Conservation (phyloP, 2,888 invertebrate genomes). For the Drosophila cognata region DNA sequence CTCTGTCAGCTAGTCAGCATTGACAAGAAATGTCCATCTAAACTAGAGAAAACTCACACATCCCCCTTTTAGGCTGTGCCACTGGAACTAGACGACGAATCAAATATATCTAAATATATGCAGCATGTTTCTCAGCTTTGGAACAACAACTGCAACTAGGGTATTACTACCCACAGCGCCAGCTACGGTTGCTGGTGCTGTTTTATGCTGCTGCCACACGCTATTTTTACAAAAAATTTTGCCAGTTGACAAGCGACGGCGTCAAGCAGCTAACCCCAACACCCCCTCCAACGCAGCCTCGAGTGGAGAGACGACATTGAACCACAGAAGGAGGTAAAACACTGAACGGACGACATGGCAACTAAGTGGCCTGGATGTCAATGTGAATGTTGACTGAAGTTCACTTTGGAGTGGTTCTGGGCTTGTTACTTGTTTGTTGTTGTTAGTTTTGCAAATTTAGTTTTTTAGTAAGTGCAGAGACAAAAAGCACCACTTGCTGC, state of each 20-base stretch:
- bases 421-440: slow-evolving; percentile 48
- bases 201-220: slow-evolving; percentile 73
- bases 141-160: slow-evolving; percentile 36
- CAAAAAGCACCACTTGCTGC: slow-evolving; percentile 51
- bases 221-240: slow-evolving; percentile 78
- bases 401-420: slow-evolving; percentile 47
- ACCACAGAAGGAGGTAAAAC: slow-evolving; percentile 50
- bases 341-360: slow-evolving; percentile 60
- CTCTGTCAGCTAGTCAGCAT: slow-evolving; percentile 34
- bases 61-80: slow-evolving; percentile 38
- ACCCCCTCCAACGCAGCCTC: neutral
- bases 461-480: slow-evolving; percentile 34
- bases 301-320: slow-evolving; percentile 55
- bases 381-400: slow-evolving; percentile 44
- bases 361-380: slow-evolving; percentile 72
- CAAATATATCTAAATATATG: slow-evolving; percentile 71
- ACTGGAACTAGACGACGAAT: slow-evolving; percentile 64
- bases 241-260: slow-evolving; percentile 76
- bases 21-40: slow-evolving; percentile 47
- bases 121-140: slow-evolving; percentile 65
- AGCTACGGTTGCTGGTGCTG: slow-evolving; percentile 31
- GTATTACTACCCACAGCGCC: slow-evolving; percentile 22
- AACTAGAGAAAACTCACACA: slow-evolving; percentile 1
- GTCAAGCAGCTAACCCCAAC: slow-evolving; percentile 38
- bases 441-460: slow-evolving; percentile 21